phyloP scores from a whole-genome alignment of 2,113 vertebrate species.

The Phalacrocorax pelagicus region DNA sequence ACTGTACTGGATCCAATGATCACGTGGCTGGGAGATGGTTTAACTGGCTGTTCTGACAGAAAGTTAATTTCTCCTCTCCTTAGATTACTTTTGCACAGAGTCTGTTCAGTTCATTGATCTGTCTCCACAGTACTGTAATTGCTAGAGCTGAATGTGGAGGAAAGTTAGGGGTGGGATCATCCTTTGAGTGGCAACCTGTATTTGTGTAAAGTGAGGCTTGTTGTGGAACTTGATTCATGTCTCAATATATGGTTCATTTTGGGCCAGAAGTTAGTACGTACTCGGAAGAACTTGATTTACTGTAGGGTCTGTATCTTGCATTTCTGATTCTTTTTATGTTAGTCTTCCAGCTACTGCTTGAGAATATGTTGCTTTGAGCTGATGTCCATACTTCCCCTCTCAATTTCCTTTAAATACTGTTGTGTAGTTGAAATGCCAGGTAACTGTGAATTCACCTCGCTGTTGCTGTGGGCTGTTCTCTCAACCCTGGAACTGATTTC shows the following conservation, averaged over 20 bases:
- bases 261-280: background rate
- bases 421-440: background rate
- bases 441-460: background rate
- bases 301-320: background rate
- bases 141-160: background rate
- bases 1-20: background rate
- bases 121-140: background rate
- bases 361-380: background rate
- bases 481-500: background rate
- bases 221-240: background rate
- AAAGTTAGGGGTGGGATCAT: background rate
- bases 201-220: background rate
- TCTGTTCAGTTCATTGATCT: background rate
- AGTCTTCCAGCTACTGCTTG: background rate
- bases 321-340: background rate
- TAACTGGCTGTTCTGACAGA: background rate
- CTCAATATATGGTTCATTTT: background rate
- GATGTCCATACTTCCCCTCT: background rate
- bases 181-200: background rate
- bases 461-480: background rate
- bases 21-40: background rate
- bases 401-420: background rate
- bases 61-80: background rate
- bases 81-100: background rate
- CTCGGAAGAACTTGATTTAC: background rate